These are phyloP conservation scores for Oxytorus armatus DNA, from an alignment of 2,888 invertebrate species.

Conservation along the genomic window DNA sequence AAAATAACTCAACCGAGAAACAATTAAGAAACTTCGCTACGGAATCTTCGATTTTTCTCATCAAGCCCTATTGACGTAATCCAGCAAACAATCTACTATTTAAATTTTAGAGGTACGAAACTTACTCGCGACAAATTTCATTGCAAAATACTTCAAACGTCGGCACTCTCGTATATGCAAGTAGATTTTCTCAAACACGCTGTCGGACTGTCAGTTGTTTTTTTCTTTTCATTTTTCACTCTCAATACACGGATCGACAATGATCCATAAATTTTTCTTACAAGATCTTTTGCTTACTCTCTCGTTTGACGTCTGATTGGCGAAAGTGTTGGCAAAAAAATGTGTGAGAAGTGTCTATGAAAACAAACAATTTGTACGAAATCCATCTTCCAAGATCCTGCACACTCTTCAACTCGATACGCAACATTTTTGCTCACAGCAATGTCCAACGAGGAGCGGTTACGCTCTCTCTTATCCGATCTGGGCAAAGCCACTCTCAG, in stretches of 20 bases:
- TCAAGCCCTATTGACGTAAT: conserved; percentile 48
- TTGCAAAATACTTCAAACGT: not conserved
- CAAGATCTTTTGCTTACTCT: not conserved
- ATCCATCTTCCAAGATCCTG: too few species aligned
- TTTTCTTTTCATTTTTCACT: not conserved
- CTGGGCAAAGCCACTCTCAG: conserved; percentile 88
- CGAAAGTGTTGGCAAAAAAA: too few species aligned
- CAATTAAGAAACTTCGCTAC: conserved; percentile 27
- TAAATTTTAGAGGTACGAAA: conserved; percentile 39
- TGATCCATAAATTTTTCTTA: too few species aligned
- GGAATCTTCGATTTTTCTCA: conserved; percentile 10
- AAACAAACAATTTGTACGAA: too few species aligned
- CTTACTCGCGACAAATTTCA: not conserved
- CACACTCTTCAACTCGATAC: too few species aligned
- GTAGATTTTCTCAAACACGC: not conserved
- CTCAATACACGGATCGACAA: too few species aligned
- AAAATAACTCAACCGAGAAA: conserved; percentile 59
- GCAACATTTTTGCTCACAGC: too few species aligned
- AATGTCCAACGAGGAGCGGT: conserved; percentile 83
- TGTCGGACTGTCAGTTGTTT: conserved; percentile 28
- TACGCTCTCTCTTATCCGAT: conserved; percentile 85
- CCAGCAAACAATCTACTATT: conserved; percentile 18
- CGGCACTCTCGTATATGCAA: not conserved
- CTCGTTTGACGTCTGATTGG: too few species aligned
- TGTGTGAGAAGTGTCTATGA: too few species aligned